Evolutionary conservation across 2,888 invertebrate species (phyloP), one percentile per base, ranked within the genome.

Genomic region (Stenichneumon culpator): DNA sequence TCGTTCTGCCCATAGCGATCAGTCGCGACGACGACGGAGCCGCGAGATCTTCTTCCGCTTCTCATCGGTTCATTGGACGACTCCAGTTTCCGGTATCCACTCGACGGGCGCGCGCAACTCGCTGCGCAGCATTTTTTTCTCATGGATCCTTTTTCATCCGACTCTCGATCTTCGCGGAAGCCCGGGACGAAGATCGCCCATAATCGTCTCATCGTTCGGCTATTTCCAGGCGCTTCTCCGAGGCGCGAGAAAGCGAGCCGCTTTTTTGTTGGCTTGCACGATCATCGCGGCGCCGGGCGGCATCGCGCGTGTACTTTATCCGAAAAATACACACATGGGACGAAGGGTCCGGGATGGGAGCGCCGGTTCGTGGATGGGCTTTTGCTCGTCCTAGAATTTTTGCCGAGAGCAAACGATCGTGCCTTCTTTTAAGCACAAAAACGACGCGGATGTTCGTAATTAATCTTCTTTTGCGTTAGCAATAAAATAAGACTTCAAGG

Each of bases 21-120:
- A 39, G n/a, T 11, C 16, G 28, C 47, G 39, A 28, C 67, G 36
- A 63, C n/a, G 39, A 60, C 60, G 60, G 47, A 74, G 47, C 47
- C 32, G 28, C 16, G 44, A 68, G 54, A 44, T 63, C 19, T 47
- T 68, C 74, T 83, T 83, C 83, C 83, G 83, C 69, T 83, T 83
- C 70, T 19, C 83, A 72, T 79, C 65, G 79, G 70, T 57, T 83
- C 74, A 67, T 83, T 68, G 65, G 57, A 50, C 82, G n/a, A n/a
- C 25, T 25, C n/a, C 44, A 47, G 28, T 52, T 82, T 82, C 82
- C 82, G 82, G 54, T 70, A 60, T 22, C 9, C 70, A 39, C 50
- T 47, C 5, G 4, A 22, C 28, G 32, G 4, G 22, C 70, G 57
- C 50, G 22, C 57, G 57, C 39, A 44, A 32, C 6, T 16, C 39